Evolutionary conservation across 2,888 invertebrate genomes (phyloP), one percentile per base, ranked within the genome.

Genomic region (Archips xylosteana): DNA sequence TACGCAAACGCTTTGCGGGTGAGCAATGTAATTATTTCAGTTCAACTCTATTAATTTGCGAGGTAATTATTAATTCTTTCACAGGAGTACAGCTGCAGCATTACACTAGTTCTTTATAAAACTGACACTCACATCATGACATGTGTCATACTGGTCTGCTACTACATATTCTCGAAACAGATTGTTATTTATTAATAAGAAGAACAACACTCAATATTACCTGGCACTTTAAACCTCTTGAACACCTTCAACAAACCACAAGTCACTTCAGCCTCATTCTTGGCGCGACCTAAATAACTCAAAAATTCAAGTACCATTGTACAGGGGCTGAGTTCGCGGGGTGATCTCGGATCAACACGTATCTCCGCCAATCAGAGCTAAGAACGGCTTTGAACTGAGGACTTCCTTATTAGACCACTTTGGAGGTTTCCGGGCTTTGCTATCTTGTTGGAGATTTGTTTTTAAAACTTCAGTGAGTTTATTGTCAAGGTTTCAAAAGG

Each of bases 331-430:
- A 47, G 34, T 47, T 47, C 63, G 45, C 34, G 45, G 47, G 23
- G 63, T 32, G 32, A 32, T 63, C 47, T 1, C 6, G 4, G 36
- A 60, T 36, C 45, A 63, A 32, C 47, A 47, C 32, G 63, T 63
- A 47, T 63, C 57, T 34, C 63, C 47, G 47, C 63, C 63, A 63
- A 63, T 63, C 63, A 63, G 32, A 47, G 61, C 61, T 15, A 5
- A 47, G 63, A 12, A 4, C 32, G 23, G 57, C 57, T 57, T 57
- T 47, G 63, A 23, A 2, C 45, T 62, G 23, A 13, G 8, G 63
- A 63, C 45, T 47, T 63, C 63, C n/a, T 63, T 47, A 63, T 34
- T 32, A 42, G 15, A 42, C 23, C 62, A 45, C 63, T 47, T 57
- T 57, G 32, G 32, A 10, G 10, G 32, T 32, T 32, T 32, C 57